Conservation (phyloP, 2,888 invertebrate species). For the Ichneumon xanthorius region DNA sequence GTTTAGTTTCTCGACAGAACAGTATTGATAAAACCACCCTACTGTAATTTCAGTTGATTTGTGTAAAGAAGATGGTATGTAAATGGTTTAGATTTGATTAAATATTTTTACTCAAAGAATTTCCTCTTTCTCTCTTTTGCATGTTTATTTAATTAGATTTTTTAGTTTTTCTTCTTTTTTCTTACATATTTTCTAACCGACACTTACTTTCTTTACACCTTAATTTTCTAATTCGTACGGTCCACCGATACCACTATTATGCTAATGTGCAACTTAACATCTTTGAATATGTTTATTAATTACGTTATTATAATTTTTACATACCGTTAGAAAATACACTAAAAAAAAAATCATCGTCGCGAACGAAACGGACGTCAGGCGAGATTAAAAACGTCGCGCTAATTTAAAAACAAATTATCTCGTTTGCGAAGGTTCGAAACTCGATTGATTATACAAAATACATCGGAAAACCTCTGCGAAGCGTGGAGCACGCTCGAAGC, state of each 20-base stretch:
- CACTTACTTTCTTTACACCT: conserved; percentile 61
- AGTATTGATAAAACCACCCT: conserved; percentile 81
- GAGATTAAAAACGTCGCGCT: background rate
- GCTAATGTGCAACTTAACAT: conserved; percentile 58
- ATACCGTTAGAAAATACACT: no score
- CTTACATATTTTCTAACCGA: conserved; percentile 4
- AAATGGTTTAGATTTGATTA: conserved; percentile 81
- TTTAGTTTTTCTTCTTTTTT: conserved; percentile 63
- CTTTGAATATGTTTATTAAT: conserved; percentile 4
- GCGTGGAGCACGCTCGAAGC: background rate
- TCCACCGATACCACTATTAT: conserved; percentile 65
- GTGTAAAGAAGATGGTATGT: conserved; percentile 84
- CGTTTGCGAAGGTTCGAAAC: background rate
- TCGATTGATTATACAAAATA: conserved; percentile 21
- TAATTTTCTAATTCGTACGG: conserved; percentile 47
- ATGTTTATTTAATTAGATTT: conserved; percentile 77
- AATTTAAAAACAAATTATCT: background rate
- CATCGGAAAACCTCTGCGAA: background rate
- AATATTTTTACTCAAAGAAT: conserved; percentile 67
- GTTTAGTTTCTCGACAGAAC: conserved; percentile 64
- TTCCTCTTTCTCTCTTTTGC: conserved; percentile 75
- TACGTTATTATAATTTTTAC: background rate
- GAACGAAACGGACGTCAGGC: background rate
- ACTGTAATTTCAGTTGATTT: conserved; percentile 83
- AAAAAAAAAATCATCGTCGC: background rate